Evolutionary conservation across 2,113 vertebrate genomes (phyloP).

Genomic region (Nycticebus coucang): DNA sequence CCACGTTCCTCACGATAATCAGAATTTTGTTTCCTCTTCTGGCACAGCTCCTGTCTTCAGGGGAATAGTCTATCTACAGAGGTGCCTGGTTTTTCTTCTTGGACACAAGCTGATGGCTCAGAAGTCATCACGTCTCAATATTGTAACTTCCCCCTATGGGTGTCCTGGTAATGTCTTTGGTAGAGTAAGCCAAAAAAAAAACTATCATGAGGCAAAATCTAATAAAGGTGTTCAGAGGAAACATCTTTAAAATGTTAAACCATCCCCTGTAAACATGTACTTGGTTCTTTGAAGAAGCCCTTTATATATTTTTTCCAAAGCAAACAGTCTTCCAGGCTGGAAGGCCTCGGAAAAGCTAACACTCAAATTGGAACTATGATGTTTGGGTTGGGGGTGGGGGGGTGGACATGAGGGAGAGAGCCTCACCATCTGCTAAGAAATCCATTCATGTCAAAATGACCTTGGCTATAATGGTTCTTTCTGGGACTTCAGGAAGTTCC

Average conservation of each 20-base stretch:
- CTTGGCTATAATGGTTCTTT: neutral
- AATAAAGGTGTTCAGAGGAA: neutral
- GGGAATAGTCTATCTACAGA: neutral
- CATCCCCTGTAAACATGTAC: neutral
- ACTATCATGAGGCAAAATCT: neutral
- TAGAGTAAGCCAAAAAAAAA: neutral
- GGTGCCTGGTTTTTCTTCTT: neutral
- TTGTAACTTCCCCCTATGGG: neutral
- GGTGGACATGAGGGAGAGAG: neutral
- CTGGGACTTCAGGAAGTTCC: neutral
- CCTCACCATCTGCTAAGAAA: neutral
- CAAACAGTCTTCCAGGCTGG: neutral
- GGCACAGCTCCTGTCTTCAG: neutral
- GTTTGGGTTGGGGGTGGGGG: neutral
- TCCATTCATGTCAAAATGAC: neutral
- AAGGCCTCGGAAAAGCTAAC: neutral
- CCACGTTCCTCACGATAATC: neutral
- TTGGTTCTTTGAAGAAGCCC: neutral
- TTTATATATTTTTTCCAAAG: neutral
- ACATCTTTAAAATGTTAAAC: neutral
- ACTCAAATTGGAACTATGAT: neutral
- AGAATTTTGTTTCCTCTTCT: slow-evolving; percentile 11
- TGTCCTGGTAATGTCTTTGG: accelerated
- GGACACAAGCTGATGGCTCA: neutral
- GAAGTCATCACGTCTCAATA: neutral